Conservation (phyloP, 2,113 vertebrate species). For the Pseudorectes ferrugineus region DNA sequence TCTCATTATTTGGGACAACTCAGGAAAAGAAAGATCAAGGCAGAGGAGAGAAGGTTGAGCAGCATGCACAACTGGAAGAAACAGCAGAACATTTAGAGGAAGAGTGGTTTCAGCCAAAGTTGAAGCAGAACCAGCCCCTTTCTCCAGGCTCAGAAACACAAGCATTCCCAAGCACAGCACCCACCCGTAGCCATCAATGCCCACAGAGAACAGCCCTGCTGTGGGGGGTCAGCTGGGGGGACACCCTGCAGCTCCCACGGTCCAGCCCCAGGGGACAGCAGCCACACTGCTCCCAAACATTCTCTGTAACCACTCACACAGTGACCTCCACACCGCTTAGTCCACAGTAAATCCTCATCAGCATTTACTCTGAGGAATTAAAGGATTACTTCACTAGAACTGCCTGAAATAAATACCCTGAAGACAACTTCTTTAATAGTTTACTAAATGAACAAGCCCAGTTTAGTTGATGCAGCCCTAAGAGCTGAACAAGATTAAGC, state of each 20-base stretch:
- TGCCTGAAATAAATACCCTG: neutral
- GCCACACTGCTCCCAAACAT: neutral
- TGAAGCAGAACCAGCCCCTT: neutral
- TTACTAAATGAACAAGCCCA: neutral
- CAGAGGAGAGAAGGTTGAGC: neutral
- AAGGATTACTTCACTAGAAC: slow-evolving; percentile 7
- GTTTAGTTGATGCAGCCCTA: neutral
- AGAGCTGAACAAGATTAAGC: neutral
- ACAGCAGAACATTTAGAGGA: neutral
- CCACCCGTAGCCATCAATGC: rapidly evolving
- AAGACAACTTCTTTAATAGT: neutral
- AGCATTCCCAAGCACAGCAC: neutral
- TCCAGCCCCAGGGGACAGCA: neutral
- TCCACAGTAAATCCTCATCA: neutral
- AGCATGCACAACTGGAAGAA: neutral
- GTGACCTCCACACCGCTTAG: neutral
- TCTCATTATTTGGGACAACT: neutral
- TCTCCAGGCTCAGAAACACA: neutral
- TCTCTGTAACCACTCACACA: neutral
- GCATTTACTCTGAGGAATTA: slow-evolving; percentile 30
- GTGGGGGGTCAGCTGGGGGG: neutral
- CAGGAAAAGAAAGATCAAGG: neutral
- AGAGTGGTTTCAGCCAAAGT: neutral
- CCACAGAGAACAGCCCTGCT: neutral
- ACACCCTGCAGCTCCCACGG: neutral